Base-by-base conservation (phyloP, 2,888 invertebrate species). In the Habroteleia sp. region DNA sequence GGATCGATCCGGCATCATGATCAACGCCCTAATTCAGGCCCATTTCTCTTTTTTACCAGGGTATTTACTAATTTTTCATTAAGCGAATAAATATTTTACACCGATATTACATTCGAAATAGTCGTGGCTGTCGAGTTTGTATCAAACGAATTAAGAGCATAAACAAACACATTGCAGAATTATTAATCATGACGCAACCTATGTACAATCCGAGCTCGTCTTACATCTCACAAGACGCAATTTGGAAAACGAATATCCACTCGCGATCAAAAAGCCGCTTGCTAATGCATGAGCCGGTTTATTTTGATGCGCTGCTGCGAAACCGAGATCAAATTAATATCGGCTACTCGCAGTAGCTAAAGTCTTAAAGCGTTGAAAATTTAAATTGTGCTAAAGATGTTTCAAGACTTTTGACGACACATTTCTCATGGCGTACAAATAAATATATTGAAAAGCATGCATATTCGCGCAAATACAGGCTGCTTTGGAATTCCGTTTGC, bases 371-470 rank as follows among this genome's bases (percentile, higher is more conserved):
- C 8, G 6, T 13, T 54, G 52, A 37, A 54, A 42, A 54, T 66
- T 66, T 37, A 52, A 66, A 54, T 27, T 54, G 39, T 66, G 8
- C 54, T 46, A 66, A 44, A 44, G 27, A 54, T 46, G 37, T 46
- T 46, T 65, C 48, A 29, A 44, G 65, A 46, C 35, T 54, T 37
- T 35, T 50, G 54, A 54, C 54, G 54, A 27, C 27, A 33, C 52
- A 42, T 8, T 52, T 52, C 44, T 65, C 42, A 27, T 44, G 29
- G 7, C 8, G 48, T 13, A 29, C 56, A 48, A 56, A 66, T 66
- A 66, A 66, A 66, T 66, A 52, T 54, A 68, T 58, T 58, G 50
- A 58, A 50, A 33, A 50, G 41, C 58, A 42, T 58, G 58, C 58
- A 68, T 68, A 68, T 68, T 68, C 41, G 46, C 25, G 17, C 41